Base-by-base conservation (phyloP, 2,797 vertebrate genomes). In the Diplodus puntazzo region DNA sequence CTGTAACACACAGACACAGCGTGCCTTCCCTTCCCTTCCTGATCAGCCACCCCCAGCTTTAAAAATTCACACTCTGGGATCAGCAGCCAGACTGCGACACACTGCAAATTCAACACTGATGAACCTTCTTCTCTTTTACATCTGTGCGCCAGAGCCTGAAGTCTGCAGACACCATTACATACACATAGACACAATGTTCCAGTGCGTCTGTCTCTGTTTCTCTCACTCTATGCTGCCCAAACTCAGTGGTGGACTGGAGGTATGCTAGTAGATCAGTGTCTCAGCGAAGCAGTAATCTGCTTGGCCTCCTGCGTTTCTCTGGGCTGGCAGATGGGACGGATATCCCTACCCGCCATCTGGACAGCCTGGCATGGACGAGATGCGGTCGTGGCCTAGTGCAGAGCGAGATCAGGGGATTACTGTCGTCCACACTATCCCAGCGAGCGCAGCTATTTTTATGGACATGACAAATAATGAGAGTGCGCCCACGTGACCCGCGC, bases 331-430 rank as follows among this genome's bases (percentile, higher is more conserved):
- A 96, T 95, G 95, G 94, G 88, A 81, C 64, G 88, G 89, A 94
- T 95, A 93, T 95, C 91, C 91, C 90, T 92, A 79, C 77, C 84
- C 75, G 82, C 94, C 95, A 95, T 95, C 95, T 95, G 95, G 94
- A 94, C 91, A 45, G 79, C 84, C 90, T 92, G 92, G 91, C 92
- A 88, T 74, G 86, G 91, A 86, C 75, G 77, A 89, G 87, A 88
- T 88, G 88, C 72, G 61, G 82, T 84, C 23, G 46, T 82, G 91
- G 85, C 88, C 90, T 88, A 87, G 83, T 75, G 83, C 80, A 76
- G 77, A 68, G 84, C 57, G 54, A 91, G 91, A 92, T 92, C 91
- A 81, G 86, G 89, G 92, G 92, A 94, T 95, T 94, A 94, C 80
- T 77, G 87, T 86, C 77, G 75, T 77, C 88, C n/a, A 46, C 75